Conservation (phyloP, 2,888 invertebrate genomes). For the Melinaea menophilus region DNA sequence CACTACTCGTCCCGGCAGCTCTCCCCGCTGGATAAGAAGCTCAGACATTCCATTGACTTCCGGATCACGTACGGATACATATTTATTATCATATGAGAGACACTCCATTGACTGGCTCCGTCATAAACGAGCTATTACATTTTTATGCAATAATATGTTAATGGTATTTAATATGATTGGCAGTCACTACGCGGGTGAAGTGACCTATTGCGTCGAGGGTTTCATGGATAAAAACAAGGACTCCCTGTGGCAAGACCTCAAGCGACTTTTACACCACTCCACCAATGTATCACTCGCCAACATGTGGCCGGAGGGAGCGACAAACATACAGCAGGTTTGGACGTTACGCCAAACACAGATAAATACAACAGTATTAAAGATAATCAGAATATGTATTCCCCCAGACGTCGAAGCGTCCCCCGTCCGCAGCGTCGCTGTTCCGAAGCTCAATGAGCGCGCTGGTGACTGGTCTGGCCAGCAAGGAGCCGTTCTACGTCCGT, state of each 20-base stretch:
- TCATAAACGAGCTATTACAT: conserved; percentile 14
- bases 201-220: conserved; percentile 91
- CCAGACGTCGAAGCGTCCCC: conserved; percentile 95
- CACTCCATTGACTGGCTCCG: too few species aligned
- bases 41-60: conserved; percentile 88
- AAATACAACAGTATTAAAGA: neutral
- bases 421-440: conserved; percentile 96
- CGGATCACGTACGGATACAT: conserved; percentile 81
- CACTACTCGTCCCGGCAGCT: conserved; percentile 94
- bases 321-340: conserved; percentile 85
- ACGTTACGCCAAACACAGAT: neutral
- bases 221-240: conserved; percentile 99
- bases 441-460: conserved; percentile 96
- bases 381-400: neutral
- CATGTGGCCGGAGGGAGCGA: conserved; percentile 99
- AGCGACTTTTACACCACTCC: conserved; percentile 92
- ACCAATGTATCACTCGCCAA: conserved; percentile 84
- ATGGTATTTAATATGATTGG: conserved; percentile 13
- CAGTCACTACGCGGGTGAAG: conserved; percentile 97
- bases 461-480: conserved; percentile 91
- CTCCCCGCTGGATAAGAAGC: conserved; percentile 87
- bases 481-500: conserved; percentile 97
- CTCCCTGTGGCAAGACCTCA: conserved; percentile 97
- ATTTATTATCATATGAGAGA: neutral
- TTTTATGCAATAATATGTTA: neutral